phyloP scores from a whole-genome alignment of 1,140 invertebrate genomes.

The Drosophila bifasciata region DNA sequence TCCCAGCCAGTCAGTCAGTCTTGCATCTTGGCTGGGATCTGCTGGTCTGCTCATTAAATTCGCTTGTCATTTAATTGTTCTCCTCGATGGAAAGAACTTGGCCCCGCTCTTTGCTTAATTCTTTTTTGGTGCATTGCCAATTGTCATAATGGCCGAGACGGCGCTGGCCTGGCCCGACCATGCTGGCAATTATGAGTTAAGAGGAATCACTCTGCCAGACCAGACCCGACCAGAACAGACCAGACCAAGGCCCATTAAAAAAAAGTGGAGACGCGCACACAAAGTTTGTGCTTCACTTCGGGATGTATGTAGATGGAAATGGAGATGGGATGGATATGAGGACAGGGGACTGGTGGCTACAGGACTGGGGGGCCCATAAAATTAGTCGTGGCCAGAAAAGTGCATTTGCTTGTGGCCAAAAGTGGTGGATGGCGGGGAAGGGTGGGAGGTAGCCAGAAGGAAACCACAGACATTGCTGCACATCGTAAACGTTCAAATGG shows the following conservation, averaged over 20 bases:
- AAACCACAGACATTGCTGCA: constrained; percentile 53
- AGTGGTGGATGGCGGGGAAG: neutral
- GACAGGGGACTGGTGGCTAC: neutral
- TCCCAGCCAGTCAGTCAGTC: neutral
- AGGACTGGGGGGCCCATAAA: constrained; percentile 57
- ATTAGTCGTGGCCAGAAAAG: constrained; percentile 76
- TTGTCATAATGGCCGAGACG: constrained; percentile 76
- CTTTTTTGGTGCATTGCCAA: constrained; percentile 68
- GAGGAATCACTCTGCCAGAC: constrained; percentile 71
- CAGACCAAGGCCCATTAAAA: constrained; percentile 58
- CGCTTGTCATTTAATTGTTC: constrained; percentile 80
- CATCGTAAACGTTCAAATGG: constrained; percentile 67
- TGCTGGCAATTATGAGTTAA: constrained; percentile 75
- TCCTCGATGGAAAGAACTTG: constrained; percentile 47
- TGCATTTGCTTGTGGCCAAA: constrained; percentile 64
- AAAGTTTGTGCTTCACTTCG: constrained; percentile 48
- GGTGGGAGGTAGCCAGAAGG: neutral
- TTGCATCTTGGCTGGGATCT: no score
- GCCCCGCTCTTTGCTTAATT: constrained; percentile 10
- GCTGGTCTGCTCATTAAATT: constrained; percentile 68
- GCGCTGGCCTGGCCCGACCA: constrained; percentile 38
- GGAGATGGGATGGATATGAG: no score
- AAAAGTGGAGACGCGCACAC: constrained; percentile 64
- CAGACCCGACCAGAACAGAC: constrained; percentile 3
- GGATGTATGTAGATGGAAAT: constrained; percentile 4